Evolutionary conservation across 2,797 vertebrate genomes (phyloP).

Genomic region (Chelon labrosus): DNA sequence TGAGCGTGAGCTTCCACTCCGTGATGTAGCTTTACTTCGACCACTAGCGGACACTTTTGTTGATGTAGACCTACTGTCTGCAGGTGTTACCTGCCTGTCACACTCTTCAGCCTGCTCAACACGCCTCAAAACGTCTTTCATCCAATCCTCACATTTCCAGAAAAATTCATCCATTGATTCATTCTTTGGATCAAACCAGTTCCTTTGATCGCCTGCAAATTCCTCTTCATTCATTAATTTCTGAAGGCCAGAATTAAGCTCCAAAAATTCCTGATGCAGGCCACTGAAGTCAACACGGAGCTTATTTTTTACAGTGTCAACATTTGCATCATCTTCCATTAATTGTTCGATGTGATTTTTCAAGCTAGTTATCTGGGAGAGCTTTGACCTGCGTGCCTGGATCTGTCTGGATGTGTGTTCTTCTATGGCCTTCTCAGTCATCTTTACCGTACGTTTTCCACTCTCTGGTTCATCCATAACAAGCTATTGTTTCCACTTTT

Average conservation of each 20-base stretch:
- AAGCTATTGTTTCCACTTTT: too few species aligned
- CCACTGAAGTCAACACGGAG: background rate
- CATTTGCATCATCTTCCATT: too few species aligned
- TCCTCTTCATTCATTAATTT: background rate
- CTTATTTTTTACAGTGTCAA: too few species aligned
- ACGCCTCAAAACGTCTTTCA: background rate
- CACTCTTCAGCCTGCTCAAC: background rate
- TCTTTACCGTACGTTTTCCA: slow-evolving; percentile 7
- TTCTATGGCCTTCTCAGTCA: slow-evolving; percentile 1
- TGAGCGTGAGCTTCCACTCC: background rate
- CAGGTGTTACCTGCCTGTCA: background rate
- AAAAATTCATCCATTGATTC: background rate
- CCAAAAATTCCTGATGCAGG: background rate
- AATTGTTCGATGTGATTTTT: too few species aligned
- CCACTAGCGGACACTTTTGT: background rate
- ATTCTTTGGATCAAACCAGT: background rate
- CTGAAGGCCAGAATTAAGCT: background rate
- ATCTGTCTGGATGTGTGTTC: background rate
- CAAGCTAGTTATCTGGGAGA: too few species aligned
- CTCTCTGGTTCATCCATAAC: too few species aligned
- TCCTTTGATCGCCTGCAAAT: background rate
- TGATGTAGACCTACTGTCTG: slow-evolving; percentile 14
- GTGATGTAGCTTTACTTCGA: background rate
- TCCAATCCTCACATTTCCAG: slow-evolving; percentile 11
- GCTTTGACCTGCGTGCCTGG: background rate